Conservation (phyloP, 2,113 vertebrate species). For the Plestiodon gilberti region DNA sequence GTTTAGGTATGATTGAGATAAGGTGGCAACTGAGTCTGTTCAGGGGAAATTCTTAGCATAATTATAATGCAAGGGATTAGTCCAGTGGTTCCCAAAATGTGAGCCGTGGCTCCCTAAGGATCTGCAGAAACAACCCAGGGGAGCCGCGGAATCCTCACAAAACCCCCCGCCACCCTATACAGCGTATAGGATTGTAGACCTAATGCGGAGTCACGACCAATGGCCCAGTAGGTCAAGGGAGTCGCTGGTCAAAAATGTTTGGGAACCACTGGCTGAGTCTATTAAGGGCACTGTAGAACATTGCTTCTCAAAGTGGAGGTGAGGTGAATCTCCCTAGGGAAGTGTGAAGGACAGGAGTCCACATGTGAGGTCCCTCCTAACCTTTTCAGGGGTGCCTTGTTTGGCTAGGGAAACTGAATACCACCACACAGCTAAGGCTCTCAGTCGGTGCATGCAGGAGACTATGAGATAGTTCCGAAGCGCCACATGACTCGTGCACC, state of each 20-base stretch:
- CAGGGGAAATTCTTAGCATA: neutral
- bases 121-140: no score
- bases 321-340: neutral
- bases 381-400: neutral
- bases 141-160: no score
- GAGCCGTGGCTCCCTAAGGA: no score
- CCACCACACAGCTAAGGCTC: neutral
- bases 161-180: no score
- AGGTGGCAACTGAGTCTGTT: neutral
- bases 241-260: no score
- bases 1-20: neutral
- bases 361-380: neutral
- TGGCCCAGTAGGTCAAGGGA: no score
- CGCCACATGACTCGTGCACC: no score
- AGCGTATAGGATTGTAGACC: no score
- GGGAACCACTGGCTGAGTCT: no score
- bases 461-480: no score
- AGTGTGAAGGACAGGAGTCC: neutral
- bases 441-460: neutral
- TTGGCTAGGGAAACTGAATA: neutral
- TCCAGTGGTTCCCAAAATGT: neutral
- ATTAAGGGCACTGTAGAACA: neutral
- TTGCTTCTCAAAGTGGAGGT: neutral
- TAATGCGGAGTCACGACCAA: no score
- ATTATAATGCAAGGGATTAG: neutral